Evolutionary conservation across 37 sponge, comb jelly and placozoan species (phyloP).

Genomic region (Beroe ovata): DNA sequence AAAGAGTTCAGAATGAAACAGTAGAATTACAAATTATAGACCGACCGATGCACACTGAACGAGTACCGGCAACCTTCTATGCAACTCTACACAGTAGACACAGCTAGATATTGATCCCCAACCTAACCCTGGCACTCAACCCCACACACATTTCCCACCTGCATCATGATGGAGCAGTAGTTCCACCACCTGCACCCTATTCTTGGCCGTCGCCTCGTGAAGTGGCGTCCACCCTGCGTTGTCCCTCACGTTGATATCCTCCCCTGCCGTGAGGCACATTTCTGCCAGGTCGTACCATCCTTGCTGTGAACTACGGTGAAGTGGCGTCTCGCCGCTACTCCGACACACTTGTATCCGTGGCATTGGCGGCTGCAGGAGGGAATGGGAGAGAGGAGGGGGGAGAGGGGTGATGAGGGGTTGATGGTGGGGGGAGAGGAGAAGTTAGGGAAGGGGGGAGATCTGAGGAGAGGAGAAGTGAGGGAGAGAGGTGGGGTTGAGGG

Average conservation of each 20-base stretch:
- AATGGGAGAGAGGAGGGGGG: not conserved
- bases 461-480: not conserved
- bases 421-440: not conserved
- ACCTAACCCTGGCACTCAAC: too few relatives aligned
- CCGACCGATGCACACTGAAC: too few relatives aligned
- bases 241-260: conserved; percentile 56
- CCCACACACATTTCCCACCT: too few relatives aligned
- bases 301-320: conserved; percentile 21
- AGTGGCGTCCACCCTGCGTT: conserved; percentile 64
- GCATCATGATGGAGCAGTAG: conserved; percentile 3
- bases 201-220: conserved; percentile 62
- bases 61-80: too few relatives aligned
- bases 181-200: conserved; percentile 42
- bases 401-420: not conserved
- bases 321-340: conserved; percentile 56
- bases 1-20: too few relatives aligned
- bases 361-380: not conserved
- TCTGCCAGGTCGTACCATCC: conserved; percentile 16
- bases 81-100: too few relatives aligned
- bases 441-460: not conserved
- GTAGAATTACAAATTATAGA: too few relatives aligned
- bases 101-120: too few relatives aligned
- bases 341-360: conserved; percentile 19
- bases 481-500: not conserved
- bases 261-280: conserved; percentile 34